phyloP scores from a whole-genome alignment of 2,113 vertebrate species.

The Malurus melanocephalus region DNA sequence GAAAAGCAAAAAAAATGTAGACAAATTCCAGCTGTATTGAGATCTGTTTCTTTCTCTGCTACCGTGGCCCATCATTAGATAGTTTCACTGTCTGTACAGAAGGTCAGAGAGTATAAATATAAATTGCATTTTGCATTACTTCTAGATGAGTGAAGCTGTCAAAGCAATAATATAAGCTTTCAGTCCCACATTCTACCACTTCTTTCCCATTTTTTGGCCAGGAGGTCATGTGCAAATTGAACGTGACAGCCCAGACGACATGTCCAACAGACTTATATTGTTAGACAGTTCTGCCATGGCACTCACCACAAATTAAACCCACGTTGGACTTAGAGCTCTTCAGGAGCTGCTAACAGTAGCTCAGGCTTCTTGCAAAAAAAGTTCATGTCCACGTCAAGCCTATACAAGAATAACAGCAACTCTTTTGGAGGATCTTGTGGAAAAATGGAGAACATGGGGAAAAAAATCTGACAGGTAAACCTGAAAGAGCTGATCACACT shows the following conservation, averaged over 20 bases:
- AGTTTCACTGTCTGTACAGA: conserved; percentile 79
- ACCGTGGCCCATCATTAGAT: conserved; percentile 80
- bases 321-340: conserved; percentile 55
- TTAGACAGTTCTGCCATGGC: conserved; percentile 77
- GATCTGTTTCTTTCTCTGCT: conserved; percentile 76
- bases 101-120: conserved; percentile 96
- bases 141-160: conserved; percentile 99
- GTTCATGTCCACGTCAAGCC: not conserved
- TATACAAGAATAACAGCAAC: not conserved
- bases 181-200: conserved; percentile 93
- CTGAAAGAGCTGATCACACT: not conserved
- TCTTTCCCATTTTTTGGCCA: conserved; percentile 89
- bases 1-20: conserved; percentile 75
- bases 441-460: not conserved
- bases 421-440: not conserved
- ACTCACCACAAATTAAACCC: conserved; percentile 81
- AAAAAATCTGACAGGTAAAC: not conserved
- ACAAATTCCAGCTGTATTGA: conserved; percentile 80
- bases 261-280: conserved; percentile 91
- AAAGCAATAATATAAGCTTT: conserved; percentile 96
- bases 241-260: conserved; percentile 93
- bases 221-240: conserved; percentile 96
- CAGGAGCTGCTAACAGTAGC: conserved; percentile 26
- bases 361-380: conserved; percentile 12
- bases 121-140: conserved; percentile 98